Evolutionary conservation across 2,113 vertebrate species (phyloP), one percentile per base, ranked within the genome.

Genomic region (Notothenia coriiceps): DNA sequence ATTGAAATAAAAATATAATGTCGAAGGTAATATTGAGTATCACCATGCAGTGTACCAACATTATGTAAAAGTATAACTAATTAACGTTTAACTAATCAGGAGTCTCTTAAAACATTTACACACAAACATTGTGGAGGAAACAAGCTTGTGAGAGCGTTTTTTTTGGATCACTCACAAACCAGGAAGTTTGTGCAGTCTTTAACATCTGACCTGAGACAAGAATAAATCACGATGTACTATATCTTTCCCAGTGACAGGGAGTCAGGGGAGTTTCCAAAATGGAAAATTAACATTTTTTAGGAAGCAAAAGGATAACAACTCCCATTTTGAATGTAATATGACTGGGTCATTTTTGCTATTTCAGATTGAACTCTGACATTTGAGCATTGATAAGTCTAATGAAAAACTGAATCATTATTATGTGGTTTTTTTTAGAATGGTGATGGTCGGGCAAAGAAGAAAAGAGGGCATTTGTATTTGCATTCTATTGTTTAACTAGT

Each of bases 131-230:
- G 20, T n/a, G n/a, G 35, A 66, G 68, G 56, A 74, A 78, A 74
- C 46, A 63, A 65, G 61, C 68, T 59, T 79, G 44, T 71, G 56
- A 56, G 67, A 71, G 63, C 51, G 46, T 2, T 54, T 80, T 73
- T 47, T 68, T 77, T 74, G 75, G 50, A 80, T 82, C 55, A 43
- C 57, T 85, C 64, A 77, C 59, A 90, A 88, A 88, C 72, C 71
- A 82, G 83, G 89, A 92, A 86, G 85, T 90, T 92, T 85, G 79
- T 83, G 57, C 68, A 89, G 78, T 85, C 74, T 86, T 91, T 85
- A 81, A 88, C 80, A 71, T 90, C 60, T 91, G 88, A 92, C 86
- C 90, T 61, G 76, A 79, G 82, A 86, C 71, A 64, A 74, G 78
- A 88, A 91, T 89, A 91, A 89, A 88, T 90, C 79, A 70, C 70